Evolutionary conservation across 2,797 vertebrate genomes (phyloP), one percentile per base, ranked within the genome.

Genomic region (Eptatretus atami): DNA sequence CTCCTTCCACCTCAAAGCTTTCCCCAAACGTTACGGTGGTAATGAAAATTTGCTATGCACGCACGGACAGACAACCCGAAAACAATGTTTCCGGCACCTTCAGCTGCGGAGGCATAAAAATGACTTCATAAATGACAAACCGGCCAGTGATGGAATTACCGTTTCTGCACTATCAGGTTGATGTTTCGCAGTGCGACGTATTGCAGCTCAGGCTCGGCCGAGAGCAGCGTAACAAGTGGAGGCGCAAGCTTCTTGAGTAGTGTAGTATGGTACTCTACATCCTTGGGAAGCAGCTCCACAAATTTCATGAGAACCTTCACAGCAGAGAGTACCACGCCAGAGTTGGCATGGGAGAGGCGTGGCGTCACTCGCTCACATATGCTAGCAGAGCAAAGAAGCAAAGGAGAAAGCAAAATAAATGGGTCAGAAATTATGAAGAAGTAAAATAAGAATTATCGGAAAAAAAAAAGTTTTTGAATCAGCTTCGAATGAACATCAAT

Each of bases 231-330:
- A 70, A 98, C 88, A 68, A 96, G 77, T 0, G 90, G 92, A 13
- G 90, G 92, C 24, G 92, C 88, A 11, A 98, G 71, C 69, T 98
- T 96, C 80, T 96, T 96, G 70, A 96, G 78, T 69, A 98, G 74
- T 68, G 90, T 98, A 74, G 81, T 88, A 76, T 96, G 92, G 69
- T 98, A 98, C 70, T 98, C 90, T 0, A 83, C 86, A 68, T 96
- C 92, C 69, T 96, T 96, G 57, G 88, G 85, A 65, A 98, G 76
- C 52, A 98, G 78, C 72, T 98, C 90, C 69, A 96, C 70, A 73
- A 98, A 98, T 73, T 96, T 98, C 92, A 98, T 96, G 66, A 96
- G 75, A 65, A 98, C 92, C 73, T 98, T 98, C 61, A 96, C 90
- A 0, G 92, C 92, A 1, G 92, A 98, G 66, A 98, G 77, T 67